Percentiles rank a stretch among this genome's conserved stretches.
phyloP scores from a whole-genome alignment of 2,888 invertebrate species.

The Brenthis hecate region DNA sequence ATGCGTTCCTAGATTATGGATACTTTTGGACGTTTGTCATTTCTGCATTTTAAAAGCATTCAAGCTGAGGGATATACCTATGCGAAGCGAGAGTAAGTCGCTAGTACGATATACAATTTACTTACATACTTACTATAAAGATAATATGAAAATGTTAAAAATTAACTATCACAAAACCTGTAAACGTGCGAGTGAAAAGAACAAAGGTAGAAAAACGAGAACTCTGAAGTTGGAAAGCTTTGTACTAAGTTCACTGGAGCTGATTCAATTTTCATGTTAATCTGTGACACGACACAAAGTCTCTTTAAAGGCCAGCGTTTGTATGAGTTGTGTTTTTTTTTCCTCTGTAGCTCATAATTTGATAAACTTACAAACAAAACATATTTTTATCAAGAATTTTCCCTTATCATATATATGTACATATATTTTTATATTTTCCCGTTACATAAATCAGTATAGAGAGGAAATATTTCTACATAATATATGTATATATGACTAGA shows the following conservation, averaged over 20 bases:
- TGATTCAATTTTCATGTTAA: constrained; percentile 76
- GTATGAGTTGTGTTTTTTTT: constrained; percentile 26
- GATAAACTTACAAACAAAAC: constrained; percentile 6
- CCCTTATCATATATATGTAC: neutral
- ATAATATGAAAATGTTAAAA: too few relatives aligned
- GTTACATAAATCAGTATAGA: too few relatives aligned
- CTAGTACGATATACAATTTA: too few relatives aligned
- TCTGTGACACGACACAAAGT: constrained; percentile 57
- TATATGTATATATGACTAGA: too few relatives aligned
- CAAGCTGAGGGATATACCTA: too few relatives aligned
- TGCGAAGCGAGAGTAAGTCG: too few relatives aligned
- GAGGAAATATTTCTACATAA: too few relatives aligned
- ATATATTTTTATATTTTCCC: neutral
- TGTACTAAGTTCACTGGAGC: constrained; percentile 55
- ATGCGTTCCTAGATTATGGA: too few relatives aligned
- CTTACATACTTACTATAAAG: too few relatives aligned
- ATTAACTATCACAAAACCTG: too few relatives aligned
- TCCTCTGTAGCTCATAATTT: constrained; percentile 6
- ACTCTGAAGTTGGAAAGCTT: constrained; percentile 54
- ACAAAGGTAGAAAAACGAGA: constrained; percentile 16
- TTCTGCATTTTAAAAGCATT: too few relatives aligned
- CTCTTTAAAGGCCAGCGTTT: constrained; percentile 46
- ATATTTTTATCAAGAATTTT: neutral
- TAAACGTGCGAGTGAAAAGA: neutral
- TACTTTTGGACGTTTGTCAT: too few relatives aligned